Evolutionary conservation across 2,888 invertebrate genomes (phyloP), one percentile per base, ranked within the genome.

Genomic region (Keiferia lycopersicella): DNA sequence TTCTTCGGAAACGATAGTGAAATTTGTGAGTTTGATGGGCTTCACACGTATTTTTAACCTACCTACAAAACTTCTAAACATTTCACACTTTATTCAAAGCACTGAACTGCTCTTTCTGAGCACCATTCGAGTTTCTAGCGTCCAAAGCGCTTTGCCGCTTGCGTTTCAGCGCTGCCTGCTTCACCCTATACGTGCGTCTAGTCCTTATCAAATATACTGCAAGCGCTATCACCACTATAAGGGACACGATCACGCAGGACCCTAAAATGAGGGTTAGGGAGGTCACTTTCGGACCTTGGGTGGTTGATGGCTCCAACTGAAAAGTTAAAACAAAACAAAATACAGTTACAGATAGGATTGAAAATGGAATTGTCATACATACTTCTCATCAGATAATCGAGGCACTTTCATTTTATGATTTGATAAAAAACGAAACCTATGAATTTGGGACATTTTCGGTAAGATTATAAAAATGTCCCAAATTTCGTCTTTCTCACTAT

Each of bases 91-190:
- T 85, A 73, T 90, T 90, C 11, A 90, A 73, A 3, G 84, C 83
- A 1, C 82, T 78, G 41, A 83, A 86, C 66, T 86, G 86, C 63
- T 90, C 90, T 58, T 83, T 87, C 58, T 81, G 76, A 10, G 70
- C 70, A 2, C 86, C 85, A 62, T 84, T 88, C 1, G 73, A 68
- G 41, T 77, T 77, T 45, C 70, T 81, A n/a, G 79, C 71, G 58
- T 91, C 91, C 0, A 72, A 26, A 0, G 81, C 75, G 66, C 83
- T 84, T 67, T 91, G 91, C 14, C 91, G 70, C 71, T 87, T 89
- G 26, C 88, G 75, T 58, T 76, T 82, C 72, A 87, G 68, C 10
- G 86, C 86, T 0, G 86, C 82, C 50, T 82, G 84, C 0, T 82
- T 71, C 41, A 86, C 75, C 51, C 79, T 73, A 69, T 87, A 80